These are phyloP conservation scores for Agelastica alni DNA, from an alignment of 2,888 invertebrate species.

Conservation along the genomic window DNA sequence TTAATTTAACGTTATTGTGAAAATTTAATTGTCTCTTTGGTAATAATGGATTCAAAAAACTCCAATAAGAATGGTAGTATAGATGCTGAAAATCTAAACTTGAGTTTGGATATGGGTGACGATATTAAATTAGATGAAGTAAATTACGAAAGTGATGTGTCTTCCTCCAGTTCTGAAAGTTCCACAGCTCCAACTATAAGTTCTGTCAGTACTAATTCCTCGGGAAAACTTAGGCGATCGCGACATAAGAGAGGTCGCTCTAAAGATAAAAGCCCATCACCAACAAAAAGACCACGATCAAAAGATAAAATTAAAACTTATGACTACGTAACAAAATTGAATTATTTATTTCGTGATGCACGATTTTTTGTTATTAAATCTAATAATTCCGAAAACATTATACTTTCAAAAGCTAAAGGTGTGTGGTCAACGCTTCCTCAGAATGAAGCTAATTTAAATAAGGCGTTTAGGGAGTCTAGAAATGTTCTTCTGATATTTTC, in stretches of 20 bases:
- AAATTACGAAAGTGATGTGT: constrained; percentile 87
- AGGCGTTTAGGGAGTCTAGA: constrained; percentile 88
- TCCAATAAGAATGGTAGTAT: constrained; percentile 53
- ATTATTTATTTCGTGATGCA: constrained; percentile 93
- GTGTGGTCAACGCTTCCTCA: constrained; percentile 98
- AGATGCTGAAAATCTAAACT: constrained; percentile 55
- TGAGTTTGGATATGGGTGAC: constrained; percentile 70
- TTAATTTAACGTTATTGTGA: neutral
- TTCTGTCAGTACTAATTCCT: constrained; percentile 73
- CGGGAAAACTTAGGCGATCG: constrained; percentile 60
- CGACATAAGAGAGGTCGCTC: constrained; percentile 62
- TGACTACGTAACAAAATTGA: constrained; percentile 86
- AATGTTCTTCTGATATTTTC: constrained; percentile 96
- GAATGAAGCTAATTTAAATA: constrained; percentile 94
- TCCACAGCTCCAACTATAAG: constrained; percentile 78
- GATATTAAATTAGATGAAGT: constrained; percentile 78
- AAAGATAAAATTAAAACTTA: constrained; percentile 68
- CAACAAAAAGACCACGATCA: constrained; percentile 52
- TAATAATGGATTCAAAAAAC: constrained; percentile 52
- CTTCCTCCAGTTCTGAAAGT: constrained; percentile 75
- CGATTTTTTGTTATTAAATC: constrained; percentile 97
- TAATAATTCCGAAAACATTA: constrained; percentile 96
- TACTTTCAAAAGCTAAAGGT: constrained; percentile 90
- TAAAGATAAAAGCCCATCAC: constrained; percentile 52
- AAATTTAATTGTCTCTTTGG: constrained; percentile 18